phyloP scores from a whole-genome alignment of 2,113 vertebrate genomes.

The Heteronetta atricapilla region DNA sequence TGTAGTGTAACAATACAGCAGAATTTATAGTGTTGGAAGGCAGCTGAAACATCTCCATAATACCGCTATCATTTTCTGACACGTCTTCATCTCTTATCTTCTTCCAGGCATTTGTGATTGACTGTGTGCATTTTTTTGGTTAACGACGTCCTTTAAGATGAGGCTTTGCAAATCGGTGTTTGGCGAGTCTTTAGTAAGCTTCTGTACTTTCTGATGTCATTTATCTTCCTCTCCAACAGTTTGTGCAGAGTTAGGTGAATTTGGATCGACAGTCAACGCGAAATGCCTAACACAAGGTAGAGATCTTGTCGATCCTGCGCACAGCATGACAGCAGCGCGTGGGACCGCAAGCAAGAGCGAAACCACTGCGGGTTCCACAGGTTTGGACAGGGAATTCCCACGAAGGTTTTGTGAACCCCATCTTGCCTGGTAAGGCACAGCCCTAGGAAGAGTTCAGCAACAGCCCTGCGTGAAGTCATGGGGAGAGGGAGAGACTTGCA shows the following conservation, averaged over 20 bases:
- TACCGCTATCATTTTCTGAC: neutral
- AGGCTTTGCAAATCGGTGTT: neutral
- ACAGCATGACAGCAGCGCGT: neutral
- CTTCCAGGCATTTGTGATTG: neutral
- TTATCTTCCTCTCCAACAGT: neutral
- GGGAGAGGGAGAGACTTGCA: neutral
- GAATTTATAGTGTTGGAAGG: neutral
- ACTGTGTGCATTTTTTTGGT: neutral
- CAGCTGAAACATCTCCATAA: neutral
- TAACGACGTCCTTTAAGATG: neutral
- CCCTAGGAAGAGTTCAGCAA: neutral
- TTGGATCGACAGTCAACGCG: neutral
- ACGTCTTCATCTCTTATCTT: neutral
- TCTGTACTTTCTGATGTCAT: neutral
- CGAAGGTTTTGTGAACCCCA: neutral
- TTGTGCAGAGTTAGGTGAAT: neutral
- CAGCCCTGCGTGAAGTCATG: neutral
- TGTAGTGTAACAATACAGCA: neutral
- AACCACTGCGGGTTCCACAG: neutral
- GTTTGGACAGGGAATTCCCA: neutral
- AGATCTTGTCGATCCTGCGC: neutral
- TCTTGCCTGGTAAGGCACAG: neutral
- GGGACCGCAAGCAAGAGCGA: neutral
- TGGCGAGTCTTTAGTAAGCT: neutral
- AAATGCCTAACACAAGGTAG: neutral